Conservation (phyloP, 2,113 vertebrate genomes). For the Pachypanchax playfairii region DNA sequence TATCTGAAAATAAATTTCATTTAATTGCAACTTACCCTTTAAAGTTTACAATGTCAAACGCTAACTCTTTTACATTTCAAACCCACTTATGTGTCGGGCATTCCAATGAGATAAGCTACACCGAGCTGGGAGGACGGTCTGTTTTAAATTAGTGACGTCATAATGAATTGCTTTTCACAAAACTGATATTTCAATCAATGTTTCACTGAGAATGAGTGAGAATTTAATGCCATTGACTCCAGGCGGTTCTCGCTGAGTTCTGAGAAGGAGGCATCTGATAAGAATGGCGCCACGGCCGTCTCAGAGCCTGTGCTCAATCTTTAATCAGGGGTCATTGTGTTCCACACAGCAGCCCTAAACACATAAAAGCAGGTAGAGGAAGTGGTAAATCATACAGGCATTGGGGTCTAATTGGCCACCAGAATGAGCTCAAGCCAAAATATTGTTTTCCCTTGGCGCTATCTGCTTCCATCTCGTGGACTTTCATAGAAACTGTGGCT, state of each 20-base stretch:
- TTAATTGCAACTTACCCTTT: neutral
- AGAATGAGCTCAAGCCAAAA: slow-evolving; percentile 76
- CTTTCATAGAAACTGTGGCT: slow-evolving; percentile 86
- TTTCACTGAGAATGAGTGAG: slow-evolving; percentile 6
- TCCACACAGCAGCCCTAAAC: slow-evolving; percentile 65
- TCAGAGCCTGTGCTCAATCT: slow-evolving; percentile 65
- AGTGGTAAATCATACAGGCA: slow-evolving; percentile 75
- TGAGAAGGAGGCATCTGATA: slow-evolving; percentile 69
- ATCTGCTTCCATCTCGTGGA: slow-evolving; percentile 88
- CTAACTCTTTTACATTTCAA: neutral
- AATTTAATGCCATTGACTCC: slow-evolving; percentile 50
- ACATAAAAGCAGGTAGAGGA: slow-evolving; percentile 77
- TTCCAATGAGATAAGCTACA: neutral
- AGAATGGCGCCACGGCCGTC: slow-evolving; percentile 72
- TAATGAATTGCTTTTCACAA: neutral
- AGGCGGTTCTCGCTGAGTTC: slow-evolving; percentile 57
- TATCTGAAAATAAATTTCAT: neutral
- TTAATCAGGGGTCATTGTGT: slow-evolving; percentile 79
- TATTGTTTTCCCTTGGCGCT: slow-evolving; percentile 80
- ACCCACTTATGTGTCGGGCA: neutral
- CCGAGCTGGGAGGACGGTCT: neutral
- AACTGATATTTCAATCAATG: slow-evolving; percentile 24
- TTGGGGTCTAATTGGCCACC: slow-evolving; percentile 75
- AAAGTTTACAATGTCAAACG: neutral
- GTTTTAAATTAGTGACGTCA: neutral